A percentile compares a stretch with the other conserved stretches of the same genome.
Conservation (phyloP, 2,113 vertebrate species). For the Papio anubis region DNA sequence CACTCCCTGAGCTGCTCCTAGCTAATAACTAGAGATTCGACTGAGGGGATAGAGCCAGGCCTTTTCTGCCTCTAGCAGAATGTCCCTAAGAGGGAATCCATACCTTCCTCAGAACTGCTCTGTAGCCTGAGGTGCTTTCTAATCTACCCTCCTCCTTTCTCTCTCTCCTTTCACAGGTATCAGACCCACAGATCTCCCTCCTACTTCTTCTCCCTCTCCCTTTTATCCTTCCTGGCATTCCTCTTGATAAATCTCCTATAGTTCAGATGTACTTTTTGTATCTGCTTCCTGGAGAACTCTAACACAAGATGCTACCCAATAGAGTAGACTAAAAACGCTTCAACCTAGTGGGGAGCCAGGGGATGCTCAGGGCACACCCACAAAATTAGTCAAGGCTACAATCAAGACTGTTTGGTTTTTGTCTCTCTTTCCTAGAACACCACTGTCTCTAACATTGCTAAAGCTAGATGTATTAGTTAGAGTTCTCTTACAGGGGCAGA, state of each 20-base stretch:
- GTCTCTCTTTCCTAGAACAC: no score
- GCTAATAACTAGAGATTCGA: neutral
- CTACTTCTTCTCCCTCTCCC: fast-evolving
- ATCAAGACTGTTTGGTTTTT: neutral
- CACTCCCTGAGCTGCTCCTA: neutral
- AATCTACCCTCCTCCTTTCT: neutral
- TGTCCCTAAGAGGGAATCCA: fast-evolving
- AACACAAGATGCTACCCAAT: neutral
- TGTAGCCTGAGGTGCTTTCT: fast-evolving
- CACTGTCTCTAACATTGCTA: fast-evolving
- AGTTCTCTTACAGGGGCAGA: neutral
- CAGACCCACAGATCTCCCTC: fast-evolving
- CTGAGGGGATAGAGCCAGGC: neutral
- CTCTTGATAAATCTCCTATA: fast-evolving
- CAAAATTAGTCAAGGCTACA: neutral
- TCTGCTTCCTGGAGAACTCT: neutral
- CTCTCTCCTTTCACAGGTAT: neutral
- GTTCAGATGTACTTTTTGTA: no score
- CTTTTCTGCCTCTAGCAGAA: neutral
- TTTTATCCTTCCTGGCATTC: fast-evolving
- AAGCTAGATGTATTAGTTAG: neutral
- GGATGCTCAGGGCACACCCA: fast-evolving
- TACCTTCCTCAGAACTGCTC: neutral
- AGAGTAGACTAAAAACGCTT: neutral
- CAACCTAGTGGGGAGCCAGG: fast-evolving